Evolutionary conservation across 2,113 vertebrate genomes (phyloP), one percentile per base, ranked within the genome.

Genomic region (Calidris pugnax): DNA sequence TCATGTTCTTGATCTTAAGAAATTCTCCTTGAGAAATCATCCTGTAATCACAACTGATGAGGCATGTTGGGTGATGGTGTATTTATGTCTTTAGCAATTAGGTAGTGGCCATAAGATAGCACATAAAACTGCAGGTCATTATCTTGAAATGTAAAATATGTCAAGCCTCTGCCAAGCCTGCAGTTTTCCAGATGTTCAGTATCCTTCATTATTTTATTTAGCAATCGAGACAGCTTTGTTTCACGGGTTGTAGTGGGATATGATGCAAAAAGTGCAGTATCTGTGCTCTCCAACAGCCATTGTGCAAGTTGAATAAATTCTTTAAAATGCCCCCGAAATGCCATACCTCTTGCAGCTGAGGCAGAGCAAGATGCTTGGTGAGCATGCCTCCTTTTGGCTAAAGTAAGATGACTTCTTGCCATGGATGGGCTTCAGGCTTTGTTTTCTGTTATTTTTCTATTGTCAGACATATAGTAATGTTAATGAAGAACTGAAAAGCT

Each of bases 151-250:
- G 76, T 73, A 59, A 85, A 89, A 87, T 55, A 57, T 64, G 64
- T 63, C 48, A 85, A 12, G 28, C 39, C 57, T 90, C 50, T 57
- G 51, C 69, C 56, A 79, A 45, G 43, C 43, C 51, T 90, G 67
- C 62, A 85, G 39, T 68, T 33, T 77, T 90, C 72, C 93, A 95
- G 95, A 87, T 91, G 84, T 86, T 94, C 26, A 12, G 5, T 37
- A 47, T 73, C 62, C 20, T 68, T 53, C 56, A 39, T 45, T 74
- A 56, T 55, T 93, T 63, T 63, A 66, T 87, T 90, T 68, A 85
- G 56, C 57, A 79, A 72, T 63, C 20, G 23, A 83, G 92, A 71
- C 37, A n/a, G 72, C 50, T 83, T 80, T 79, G 20, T 68, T 60
- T 30, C 19, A 18, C 0, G 6, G 33, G 19, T 23, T 48, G 12